A percentile compares a stretch with the other conserved stretches of the same genome.
phyloP scores from a whole-genome alignment of 2,113 vertebrate genomes.

The Strigops habroptila region DNA sequence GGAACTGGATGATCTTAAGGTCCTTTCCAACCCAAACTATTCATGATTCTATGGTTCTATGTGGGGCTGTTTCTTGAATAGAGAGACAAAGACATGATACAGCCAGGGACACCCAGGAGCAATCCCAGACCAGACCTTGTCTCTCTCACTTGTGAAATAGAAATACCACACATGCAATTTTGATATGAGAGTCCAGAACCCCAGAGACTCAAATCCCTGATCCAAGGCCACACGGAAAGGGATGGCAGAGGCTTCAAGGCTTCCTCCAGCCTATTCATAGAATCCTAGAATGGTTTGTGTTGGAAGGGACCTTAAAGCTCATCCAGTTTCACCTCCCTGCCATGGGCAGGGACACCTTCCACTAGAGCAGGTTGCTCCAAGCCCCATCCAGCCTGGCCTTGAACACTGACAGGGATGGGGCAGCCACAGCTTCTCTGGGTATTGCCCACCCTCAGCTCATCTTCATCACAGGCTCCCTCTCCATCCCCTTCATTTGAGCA shows the following conservation, averaged over 20 bases:
- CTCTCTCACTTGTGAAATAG: background rate
- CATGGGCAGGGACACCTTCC: background rate
- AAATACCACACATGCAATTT: accelerated
- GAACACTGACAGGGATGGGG: background rate
- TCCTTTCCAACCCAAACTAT: background rate
- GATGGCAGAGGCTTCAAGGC: background rate
- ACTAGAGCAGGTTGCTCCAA: background rate
- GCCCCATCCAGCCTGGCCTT: background rate
- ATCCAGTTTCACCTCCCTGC: background rate
- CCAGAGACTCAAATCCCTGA: background rate
- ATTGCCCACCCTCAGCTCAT: background rate
- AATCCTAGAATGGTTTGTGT: background rate
- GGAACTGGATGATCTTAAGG: background rate
- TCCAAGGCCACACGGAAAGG: accelerated
- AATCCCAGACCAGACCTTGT: background rate
- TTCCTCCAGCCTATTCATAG: background rate
- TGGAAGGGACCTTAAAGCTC: background rate
- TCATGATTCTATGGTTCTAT: background rate
- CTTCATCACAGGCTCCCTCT: background rate
- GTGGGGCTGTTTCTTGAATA: background rate
- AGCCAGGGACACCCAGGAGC: background rate
- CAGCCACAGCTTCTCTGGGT: background rate
- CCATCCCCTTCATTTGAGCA: background rate
- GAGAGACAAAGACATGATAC: accelerated
- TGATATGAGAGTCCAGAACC: background rate